A percentile compares a stretch with the other conserved stretches of the same genome.
phyloP scores from a whole-genome alignment of 2,888 invertebrate genomes.

The Bombyx huttoni region DNA sequence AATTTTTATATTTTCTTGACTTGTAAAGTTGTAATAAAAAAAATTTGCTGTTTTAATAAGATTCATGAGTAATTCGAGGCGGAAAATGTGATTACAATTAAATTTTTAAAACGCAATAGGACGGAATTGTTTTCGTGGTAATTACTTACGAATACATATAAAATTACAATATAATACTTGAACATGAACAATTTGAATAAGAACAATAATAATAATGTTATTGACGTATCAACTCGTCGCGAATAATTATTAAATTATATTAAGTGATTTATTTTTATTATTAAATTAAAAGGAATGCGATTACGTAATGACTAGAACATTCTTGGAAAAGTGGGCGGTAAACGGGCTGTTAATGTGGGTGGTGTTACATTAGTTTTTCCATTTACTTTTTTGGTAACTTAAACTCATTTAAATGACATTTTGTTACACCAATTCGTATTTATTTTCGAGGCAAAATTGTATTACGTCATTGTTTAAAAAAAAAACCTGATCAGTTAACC shows the following conservation, averaged over 20 bases:
- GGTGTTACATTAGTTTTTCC: neutral
- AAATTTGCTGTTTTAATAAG: constrained; percentile 1
- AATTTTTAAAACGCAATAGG: neutral
- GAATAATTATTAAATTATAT: neutral
- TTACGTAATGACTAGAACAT: constrained; percentile 6
- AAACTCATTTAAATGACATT: neutral
- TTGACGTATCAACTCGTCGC: neutral
- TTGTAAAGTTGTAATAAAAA: neutral
- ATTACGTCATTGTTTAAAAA: neutral
- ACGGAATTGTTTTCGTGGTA: neutral
- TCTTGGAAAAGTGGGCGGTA: constrained; percentile 1
- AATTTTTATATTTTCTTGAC: neutral
- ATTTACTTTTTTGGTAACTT: neutral
- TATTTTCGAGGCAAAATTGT: neutral
- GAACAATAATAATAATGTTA: constrained; percentile 1
- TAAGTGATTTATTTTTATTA: too few species aligned
- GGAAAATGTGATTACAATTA: constrained; percentile 3
- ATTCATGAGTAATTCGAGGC: constrained; percentile 5
- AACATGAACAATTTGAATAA: neutral
- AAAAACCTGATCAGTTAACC: neutral
- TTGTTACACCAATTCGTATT: neutral
- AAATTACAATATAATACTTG: neutral
- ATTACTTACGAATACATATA: neutral
- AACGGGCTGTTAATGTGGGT: neutral
- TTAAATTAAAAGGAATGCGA: neutral